Evolutionary conservation across 2,113 vertebrate species (phyloP), one percentile per base, ranked within the genome.

Genomic region (Egretta garzetta): DNA sequence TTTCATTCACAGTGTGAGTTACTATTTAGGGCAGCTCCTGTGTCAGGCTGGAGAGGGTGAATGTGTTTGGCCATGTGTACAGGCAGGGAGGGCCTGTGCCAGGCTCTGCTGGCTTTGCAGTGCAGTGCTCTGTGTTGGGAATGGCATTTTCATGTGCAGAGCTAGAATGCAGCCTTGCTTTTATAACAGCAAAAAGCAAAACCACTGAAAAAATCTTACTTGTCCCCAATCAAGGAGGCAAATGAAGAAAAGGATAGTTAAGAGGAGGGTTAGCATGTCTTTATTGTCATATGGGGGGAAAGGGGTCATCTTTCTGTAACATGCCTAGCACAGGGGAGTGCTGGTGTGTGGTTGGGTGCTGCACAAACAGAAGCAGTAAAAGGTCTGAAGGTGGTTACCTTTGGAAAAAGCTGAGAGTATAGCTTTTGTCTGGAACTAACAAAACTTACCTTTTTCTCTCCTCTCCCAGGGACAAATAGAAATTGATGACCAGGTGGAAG

Each of bases 401-500:
- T 26, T 20, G 37, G 43, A 74, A 71, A 71, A 64, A 53, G 32
- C 39, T 89, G 81, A 66, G 30, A 85, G 37, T 37, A 5, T 72
- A 47, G 76, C 14, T 88, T 88, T 33, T 63, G 58, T 58, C 71
- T 72, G 73, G 75, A 71, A 56, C 66, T 83, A 53, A 85, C 50
- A 88, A 37, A 95, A 80, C 68, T 74, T 55, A 27, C 19, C 26
- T 49, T 82, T 60, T 75, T 17, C 71, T 96, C 60, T 96, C 14
- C 39, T 55, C 47, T 97, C 49, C 53, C 97, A 99, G 98, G 98
- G 98, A 64, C 98, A 99, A 71, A 99, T 99, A 94, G 98, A 99
- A 93, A 98, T 99, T 9, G 98, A 98, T 11, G 98, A 99, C 91
- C 98, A 99, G 86, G 98, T 99, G 82, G 98, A 99, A 97, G 98